phyloP scores from a whole-genome alignment of 2,888 invertebrate genomes.

The Electrophaes corylata region DNA sequence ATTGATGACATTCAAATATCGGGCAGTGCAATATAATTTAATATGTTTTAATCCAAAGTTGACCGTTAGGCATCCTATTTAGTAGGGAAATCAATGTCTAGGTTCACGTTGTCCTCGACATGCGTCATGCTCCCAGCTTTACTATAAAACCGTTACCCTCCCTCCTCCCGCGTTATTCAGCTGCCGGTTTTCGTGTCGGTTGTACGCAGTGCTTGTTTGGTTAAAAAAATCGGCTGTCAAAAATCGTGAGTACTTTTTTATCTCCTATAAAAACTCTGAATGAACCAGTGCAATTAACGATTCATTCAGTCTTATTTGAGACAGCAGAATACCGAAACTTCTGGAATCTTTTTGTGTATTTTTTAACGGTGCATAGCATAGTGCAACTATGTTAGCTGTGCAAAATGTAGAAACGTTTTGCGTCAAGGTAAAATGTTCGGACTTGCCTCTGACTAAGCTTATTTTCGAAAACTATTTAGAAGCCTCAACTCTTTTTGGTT shows the following conservation, averaged over 20 bases:
- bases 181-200: slow-evolving; percentile 45
- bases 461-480: no score
- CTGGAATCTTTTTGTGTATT: no score
- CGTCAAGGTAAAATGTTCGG: neutral
- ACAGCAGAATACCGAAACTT: no score
- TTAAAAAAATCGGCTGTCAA: slow-evolving; percentile 43
- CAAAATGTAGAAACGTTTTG: neutral
- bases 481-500: no score
- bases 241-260: slow-evolving; percentile 55
- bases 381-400: neutral
- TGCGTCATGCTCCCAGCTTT: slow-evolving; percentile 50
- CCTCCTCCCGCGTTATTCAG: slow-evolving; percentile 60
- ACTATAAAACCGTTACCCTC: slow-evolving; percentile 60
- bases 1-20: no score
- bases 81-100: slow-evolving; percentile 41
- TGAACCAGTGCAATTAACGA: no score
- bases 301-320: no score
- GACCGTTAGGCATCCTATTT: neutral
- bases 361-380: no score
- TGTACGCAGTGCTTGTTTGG: slow-evolving; percentile 47
- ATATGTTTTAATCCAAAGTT: neutral
- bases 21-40: neutral
- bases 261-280: no score
- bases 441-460: neutral
- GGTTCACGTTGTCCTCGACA: slow-evolving; percentile 43